Base-by-base conservation (phyloP, 2,113 vertebrate species). In the Nesogale talazaci region DNA sequence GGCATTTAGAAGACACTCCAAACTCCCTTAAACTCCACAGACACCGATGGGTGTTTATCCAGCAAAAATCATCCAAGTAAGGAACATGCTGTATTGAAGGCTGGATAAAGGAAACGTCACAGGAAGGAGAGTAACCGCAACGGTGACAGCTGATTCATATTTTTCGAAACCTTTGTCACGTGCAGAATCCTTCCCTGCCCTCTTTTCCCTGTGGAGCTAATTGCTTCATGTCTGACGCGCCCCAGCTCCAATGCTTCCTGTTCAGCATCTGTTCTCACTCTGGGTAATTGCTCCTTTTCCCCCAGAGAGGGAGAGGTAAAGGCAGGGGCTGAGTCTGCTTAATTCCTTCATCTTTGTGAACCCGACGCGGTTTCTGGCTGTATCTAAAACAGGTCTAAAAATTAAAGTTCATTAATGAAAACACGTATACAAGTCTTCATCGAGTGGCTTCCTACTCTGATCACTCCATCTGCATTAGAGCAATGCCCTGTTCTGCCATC, bases 211-310 rank as follows among this genome's bases (percentile, higher is more conserved):
- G 1, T 6, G 1, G 40, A 74, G 40, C 65, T 61, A 6, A 46
- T 23, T 42, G 92, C 34, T 56, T 56, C 8, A 12, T 12, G 56
- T 31, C 20, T 14, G 40, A 15, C 9, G 6, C 4, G 8, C 29
- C 22, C 65, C 6, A 14, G 1, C 75, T 5, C 76, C n/a, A 1
- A 1, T 0, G 0, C 17, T 56, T 61, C 63, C 63, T 17, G 9
- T 40, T 25, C 3, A 0, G 9, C 14, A 29, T 16, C 61, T 36
- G 52, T 34, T 6, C 31, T 11, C 42, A 34, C 19, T 19, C 42
- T 25, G 40, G 2, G 0, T 19, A 36, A 63, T 19, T 31, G 82
- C 82, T n/a, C 16, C 52, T 65, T 22, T 89, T 31, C 23, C 16
- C 2, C 59, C 76, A 6, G 70, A 20, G 29, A 38, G 61, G 11